Percentiles rank a stretch among this genome's conserved stretches.
Evolutionary conservation across 2,113 vertebrate genomes (phyloP).

Genomic region (Heterotis niloticus): DNA sequence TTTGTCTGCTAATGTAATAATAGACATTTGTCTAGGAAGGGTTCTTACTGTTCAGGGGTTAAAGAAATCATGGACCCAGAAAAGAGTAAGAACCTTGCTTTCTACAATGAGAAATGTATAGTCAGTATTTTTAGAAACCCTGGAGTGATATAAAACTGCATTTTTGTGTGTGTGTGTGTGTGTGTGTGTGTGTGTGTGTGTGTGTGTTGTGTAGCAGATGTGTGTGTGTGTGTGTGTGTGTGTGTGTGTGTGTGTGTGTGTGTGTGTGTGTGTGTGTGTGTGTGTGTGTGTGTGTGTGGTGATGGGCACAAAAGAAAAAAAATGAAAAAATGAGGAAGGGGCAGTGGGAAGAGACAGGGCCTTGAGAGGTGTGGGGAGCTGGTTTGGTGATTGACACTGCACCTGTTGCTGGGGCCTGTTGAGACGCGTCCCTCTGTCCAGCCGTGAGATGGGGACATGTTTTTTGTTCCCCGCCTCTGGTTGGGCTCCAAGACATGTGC

Average conservation of each 20-base stretch:
- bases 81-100: too few relatives aligned
- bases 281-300: not conserved
- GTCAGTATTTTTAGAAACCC: too few relatives aligned
- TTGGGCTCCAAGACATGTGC: not conserved
- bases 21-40: too few relatives aligned
- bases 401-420: slow-evolving; percentile 19
- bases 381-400: slow-evolving; percentile 18
- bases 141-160: not conserved
- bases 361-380: not conserved
- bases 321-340: not conserved
- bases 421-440: not conserved
- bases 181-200: not conserved
- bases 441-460: not conserved
- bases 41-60: too few relatives aligned
- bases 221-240: not conserved
- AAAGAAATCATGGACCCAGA: too few relatives aligned
- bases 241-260: not conserved
- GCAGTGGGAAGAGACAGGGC: not conserved
- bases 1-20: too few relatives aligned
- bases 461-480: not conserved
- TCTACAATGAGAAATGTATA: too few relatives aligned
- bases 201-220: too few relatives aligned
- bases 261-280: not conserved
- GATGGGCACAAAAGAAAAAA: not conserved
- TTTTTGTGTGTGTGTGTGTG: not conserved